phyloP scores from a whole-genome alignment of 2,797 vertebrate species.

The Garrulus glandarius region DNA sequence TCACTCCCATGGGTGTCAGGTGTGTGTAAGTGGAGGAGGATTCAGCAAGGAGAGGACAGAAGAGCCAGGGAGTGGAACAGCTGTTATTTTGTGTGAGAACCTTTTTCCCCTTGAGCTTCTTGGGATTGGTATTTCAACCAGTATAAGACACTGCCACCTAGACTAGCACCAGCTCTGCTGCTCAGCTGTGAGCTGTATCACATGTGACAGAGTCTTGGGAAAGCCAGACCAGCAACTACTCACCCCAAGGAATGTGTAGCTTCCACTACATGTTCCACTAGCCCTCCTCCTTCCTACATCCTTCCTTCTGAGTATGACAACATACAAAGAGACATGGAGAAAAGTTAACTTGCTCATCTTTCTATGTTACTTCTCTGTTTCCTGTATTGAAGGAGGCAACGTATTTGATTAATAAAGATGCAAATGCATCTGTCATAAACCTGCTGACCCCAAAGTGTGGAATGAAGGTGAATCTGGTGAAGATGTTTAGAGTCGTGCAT shows the following conservation, averaged over 20 bases:
- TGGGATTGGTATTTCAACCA: background rate
- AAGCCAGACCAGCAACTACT: background rate
- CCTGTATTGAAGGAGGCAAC: background rate
- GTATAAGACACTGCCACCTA: background rate
- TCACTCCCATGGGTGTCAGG: background rate
- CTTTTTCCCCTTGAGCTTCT: background rate
- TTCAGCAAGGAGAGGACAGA: background rate
- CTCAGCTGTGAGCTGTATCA: background rate
- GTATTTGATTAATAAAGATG: background rate
- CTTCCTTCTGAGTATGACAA: background rate
- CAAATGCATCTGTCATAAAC: background rate
- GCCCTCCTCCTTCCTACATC: background rate
- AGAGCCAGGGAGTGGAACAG: background rate
- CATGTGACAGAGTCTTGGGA: background rate
- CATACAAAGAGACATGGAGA: accelerated
- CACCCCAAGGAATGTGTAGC: background rate
- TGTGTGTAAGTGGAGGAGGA: background rate
- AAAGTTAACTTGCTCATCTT: background rate
- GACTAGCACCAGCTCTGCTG: background rate
- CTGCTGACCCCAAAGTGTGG: background rate
- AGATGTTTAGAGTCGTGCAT: background rate
- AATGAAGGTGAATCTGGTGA: background rate
- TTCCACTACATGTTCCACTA: background rate
- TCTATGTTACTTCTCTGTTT: background rate
- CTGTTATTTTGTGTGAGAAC: background rate